These are phyloP conservation scores for Candoia aspera DNA, from an alignment of 2,113 vertebrate species.

Conservation along the genomic window DNA sequence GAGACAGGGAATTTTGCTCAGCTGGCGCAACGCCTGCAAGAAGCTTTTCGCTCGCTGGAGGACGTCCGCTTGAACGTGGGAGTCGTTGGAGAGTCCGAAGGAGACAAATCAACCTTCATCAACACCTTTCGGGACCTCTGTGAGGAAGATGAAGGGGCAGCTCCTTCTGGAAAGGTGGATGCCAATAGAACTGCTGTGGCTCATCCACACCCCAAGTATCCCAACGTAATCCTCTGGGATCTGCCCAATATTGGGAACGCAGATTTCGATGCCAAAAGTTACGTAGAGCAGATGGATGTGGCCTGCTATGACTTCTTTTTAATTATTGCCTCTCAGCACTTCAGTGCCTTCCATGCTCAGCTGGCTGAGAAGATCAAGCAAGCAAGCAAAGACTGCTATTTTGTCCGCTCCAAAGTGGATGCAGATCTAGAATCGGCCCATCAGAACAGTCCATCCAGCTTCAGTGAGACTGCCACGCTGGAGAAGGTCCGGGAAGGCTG, in stretches of 20 bases:
- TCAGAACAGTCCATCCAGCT: slow-evolving; percentile 44
- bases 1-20: slow-evolving; percentile 51
- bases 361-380: slow-evolving; percentile 66
- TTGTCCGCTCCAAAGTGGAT: slow-evolving; percentile 75
- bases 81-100: slow-evolving; percentile 69
- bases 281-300: slow-evolving; percentile 68
- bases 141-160: slow-evolving; percentile 67
- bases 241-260: slow-evolving; percentile 73
- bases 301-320: slow-evolving; percentile 74
- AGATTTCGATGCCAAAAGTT: slow-evolving; percentile 63
- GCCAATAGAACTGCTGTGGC: slow-evolving; percentile 59
- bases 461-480: slow-evolving; percentile 29
- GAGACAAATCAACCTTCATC: slow-evolving; percentile 76
- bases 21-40: slow-evolving; percentile 48
- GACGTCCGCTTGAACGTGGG: slow-evolving; percentile 66
- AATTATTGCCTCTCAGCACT: slow-evolving; percentile 68
- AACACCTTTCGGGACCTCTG: slow-evolving; percentile 71
- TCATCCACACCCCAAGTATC: slow-evolving; percentile 68
- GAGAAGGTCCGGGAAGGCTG: slow-evolving; percentile 57
- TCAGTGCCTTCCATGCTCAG: slow-evolving; percentile 61
- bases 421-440: slow-evolving; percentile 53
- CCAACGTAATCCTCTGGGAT: slow-evolving; percentile 72
- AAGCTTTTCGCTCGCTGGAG: slow-evolving; percentile 49
- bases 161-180: slow-evolving; percentile 66
- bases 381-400: slow-evolving; percentile 74